Evolutionary conservation across 2,888 invertebrate species (phyloP).

Genomic region (Drosophila austrosaltans): DNA sequence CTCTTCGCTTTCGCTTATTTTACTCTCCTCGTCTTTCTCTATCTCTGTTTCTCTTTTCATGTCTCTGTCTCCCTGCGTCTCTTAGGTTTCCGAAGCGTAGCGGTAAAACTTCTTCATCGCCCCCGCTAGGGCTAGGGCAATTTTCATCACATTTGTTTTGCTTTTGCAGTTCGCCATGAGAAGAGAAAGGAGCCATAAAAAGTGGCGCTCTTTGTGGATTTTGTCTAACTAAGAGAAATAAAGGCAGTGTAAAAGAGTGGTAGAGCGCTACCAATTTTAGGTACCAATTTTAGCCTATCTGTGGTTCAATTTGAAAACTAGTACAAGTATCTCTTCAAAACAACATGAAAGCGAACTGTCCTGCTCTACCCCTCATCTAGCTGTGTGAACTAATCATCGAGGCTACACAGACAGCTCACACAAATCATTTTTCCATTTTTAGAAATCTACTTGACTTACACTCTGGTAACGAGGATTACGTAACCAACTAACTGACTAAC

Average conservation of each 20-base stretch:
- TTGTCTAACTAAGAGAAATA: slow-evolving; percentile 57
- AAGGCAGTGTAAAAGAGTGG: neutral
- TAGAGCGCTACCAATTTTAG: slow-evolving; percentile 27
- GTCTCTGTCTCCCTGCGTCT: slow-evolving; percentile 30
- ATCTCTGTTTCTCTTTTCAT: slow-evolving; percentile 15
- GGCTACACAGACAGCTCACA: slow-evolving; percentile 34
- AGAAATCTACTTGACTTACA: slow-evolving; percentile 69
- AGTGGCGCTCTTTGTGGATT: slow-evolving; percentile 65
- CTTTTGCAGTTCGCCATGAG: slow-evolving; percentile 71
- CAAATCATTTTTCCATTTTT: slow-evolving; percentile 72
- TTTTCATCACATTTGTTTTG: slow-evolving; percentile 81
- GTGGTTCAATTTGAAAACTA: slow-evolving; percentile 34
- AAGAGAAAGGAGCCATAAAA: slow-evolving; percentile 11
- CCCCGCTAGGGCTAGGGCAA: slow-evolving; percentile 23
- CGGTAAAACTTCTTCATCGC: slow-evolving; percentile 46
- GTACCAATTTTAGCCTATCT: slow-evolving; percentile 20
- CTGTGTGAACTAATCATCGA: slow-evolving; percentile 4
- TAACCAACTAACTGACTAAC: slow-evolving; percentile 64
- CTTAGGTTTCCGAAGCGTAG: slow-evolving; percentile 62
- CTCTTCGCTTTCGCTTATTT: neutral
- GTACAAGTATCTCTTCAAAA: slow-evolving; percentile 49
- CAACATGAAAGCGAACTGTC: slow-evolving; percentile 16
- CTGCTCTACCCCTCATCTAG: slow-evolving; percentile 9
- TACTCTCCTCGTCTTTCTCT: slow-evolving; percentile 20
- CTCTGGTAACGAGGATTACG: slow-evolving; percentile 59